Evolutionary conservation across 2,797 vertebrate genomes (phyloP).

Genomic region (Sandelia bainsii): DNA sequence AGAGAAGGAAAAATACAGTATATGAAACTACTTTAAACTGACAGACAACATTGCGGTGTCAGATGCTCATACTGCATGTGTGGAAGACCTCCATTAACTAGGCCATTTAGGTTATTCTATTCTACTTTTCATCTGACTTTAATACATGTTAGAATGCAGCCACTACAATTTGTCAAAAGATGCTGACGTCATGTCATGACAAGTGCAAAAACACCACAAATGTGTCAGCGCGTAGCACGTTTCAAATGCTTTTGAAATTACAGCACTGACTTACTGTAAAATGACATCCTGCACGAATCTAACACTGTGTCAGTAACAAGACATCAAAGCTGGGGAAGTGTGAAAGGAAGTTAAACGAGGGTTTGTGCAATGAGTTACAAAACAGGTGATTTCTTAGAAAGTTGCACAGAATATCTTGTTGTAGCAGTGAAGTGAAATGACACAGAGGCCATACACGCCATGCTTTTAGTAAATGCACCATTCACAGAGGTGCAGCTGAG

Average conservation of each 20-base stretch:
- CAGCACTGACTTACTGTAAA: constrained; percentile 12
- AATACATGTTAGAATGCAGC: constrained; percentile 36
- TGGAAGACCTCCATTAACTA: not conserved
- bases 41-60: not conserved
- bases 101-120: not conserved
- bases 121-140: constrained; percentile 8
- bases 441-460: constrained; percentile 33
- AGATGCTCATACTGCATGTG: not conserved
- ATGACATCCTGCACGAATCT: constrained; percentile 13
- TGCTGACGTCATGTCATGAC: constrained; percentile 38
- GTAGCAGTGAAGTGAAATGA: constrained; percentile 26
- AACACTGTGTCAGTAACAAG: constrained; percentile 30
- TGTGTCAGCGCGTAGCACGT: constrained; percentile 47
- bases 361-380: constrained; percentile 21
- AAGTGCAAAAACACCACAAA: constrained; percentile 16
- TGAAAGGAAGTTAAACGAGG: constrained; percentile 24
- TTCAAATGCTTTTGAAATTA: constrained; percentile 31
- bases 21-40: constrained; percentile 11
- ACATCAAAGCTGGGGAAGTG: constrained; percentile 7
- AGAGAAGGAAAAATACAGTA: constrained; percentile 32
- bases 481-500: constrained; percentile 28
- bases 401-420: not conserved
- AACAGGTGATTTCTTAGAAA: constrained; percentile 20
- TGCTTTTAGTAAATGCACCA: constrained; percentile 42
- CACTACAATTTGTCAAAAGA: constrained; percentile 32